Evolutionary conservation across 1,140 invertebrate genomes (phyloP), one percentile per base, ranked within the genome.

Genomic region (Pogonus chalceus): DNA sequence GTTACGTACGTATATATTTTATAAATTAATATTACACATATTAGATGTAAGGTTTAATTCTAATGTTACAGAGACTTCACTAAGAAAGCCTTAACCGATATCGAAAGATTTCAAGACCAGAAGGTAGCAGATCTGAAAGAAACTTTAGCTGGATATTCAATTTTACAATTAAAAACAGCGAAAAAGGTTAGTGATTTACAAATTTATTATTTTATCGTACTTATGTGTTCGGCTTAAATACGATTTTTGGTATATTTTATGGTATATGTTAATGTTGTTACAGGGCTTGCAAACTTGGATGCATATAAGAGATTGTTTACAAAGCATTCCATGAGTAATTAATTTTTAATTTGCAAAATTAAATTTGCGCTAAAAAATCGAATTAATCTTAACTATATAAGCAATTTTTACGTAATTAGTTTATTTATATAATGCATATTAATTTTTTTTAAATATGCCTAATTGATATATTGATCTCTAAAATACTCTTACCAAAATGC

Each of bases 51-150:
- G 26, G 4, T 16, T 10, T 43, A 18, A 43, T 43, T 43, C 18
- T 43, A 43, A 12, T 57, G 65, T 77, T 79, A 20, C 67, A 89
- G 86, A 54, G 78, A 83, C 20, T 89, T 88, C 71, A 79, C 81
- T 9, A 77, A 78, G 24, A 82, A 84, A 67, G 84, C 86, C 2
- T 66, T 83, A 47, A 70, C 78, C 56, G 87, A 90, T 64, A 83
- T 88, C 59, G 84, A 89, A 62, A 74, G 81, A 66, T 91, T 90
- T 70, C 81, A 89, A 67, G 76, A 78, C 49, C 87, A 89, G 66
- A 90, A 89, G 72, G 79, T 81, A 20, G 75, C 79, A 48, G 87
- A 90, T 69, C 67, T 91, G 4, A 81, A 82, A 64, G 87, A 91
- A 68, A 85, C 86, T 12, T 76, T 90, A 49, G 79, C 81, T 31